Evolutionary conservation across 1,140 invertebrate genomes (phyloP).

Genomic region (Adelges cooleyi): DNA sequence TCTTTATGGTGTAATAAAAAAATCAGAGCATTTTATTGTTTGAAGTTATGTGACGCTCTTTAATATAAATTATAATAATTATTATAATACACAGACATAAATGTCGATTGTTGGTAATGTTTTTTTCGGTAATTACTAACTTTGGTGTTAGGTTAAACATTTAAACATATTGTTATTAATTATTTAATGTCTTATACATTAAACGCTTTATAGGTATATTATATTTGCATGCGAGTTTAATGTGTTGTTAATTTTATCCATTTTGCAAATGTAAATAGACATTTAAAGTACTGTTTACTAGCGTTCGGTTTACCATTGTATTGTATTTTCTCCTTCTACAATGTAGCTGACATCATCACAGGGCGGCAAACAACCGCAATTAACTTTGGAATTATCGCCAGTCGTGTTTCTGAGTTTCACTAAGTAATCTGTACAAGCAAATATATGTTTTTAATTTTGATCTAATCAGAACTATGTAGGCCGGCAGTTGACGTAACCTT

Average conservation of each 20-base stretch:
- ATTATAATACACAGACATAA: too few relatives aligned
- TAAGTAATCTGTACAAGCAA: conserved; percentile 15
- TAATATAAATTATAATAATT: too few relatives aligned
- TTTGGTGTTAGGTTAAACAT: neutral
- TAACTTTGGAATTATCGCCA: conserved; percentile 30
- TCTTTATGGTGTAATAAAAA: too few relatives aligned
- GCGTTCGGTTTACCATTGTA: conserved; percentile 33
- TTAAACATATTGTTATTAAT: neutral
- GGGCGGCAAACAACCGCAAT: conserved; percentile 48
- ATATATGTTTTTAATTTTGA: neutral
- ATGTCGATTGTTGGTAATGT: too few relatives aligned
- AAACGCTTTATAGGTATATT: neutral
- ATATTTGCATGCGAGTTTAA: neutral
- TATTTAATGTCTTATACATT: neutral
- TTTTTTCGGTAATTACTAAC: neutral
- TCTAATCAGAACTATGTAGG: neutral
- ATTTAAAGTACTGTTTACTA: too few relatives aligned
- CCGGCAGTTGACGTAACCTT: conserved; percentile 40
- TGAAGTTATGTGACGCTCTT: too few relatives aligned
- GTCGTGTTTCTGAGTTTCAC: conserved; percentile 15
- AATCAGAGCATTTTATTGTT: too few relatives aligned
- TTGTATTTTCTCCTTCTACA: conserved; percentile 32
- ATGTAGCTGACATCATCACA: conserved; percentile 53
- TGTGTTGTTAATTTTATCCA: neutral
- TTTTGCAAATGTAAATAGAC: too few relatives aligned